Evolutionary conservation across 2,888 invertebrate genomes (phyloP).

Genomic region (Chironomus tentans): DNA sequence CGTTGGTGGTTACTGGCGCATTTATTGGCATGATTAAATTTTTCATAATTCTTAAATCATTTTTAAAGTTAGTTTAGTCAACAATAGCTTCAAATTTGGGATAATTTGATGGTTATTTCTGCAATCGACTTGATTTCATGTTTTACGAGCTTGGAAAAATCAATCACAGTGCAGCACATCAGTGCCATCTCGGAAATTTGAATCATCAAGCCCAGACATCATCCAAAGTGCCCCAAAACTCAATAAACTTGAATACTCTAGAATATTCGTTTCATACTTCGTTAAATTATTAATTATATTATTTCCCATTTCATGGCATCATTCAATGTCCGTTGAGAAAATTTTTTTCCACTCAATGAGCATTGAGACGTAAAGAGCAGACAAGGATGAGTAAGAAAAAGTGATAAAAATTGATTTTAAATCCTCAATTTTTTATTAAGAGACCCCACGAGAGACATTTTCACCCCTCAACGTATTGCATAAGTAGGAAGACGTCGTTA

Average conservation of each 20-base stretch:
- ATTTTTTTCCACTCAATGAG: conserved; percentile 14
- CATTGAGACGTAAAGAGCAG: background rate
- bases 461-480: background rate
- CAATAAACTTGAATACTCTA: background rate
- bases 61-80: no score
- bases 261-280: background rate
- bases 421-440: background rate
- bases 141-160: no score
- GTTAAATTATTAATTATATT: conserved; percentile 19
- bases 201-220: no score
- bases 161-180: no score
- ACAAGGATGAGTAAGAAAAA: background rate
- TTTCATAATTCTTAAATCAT: no score
- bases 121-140: no score
- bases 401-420: conserved; percentile 26
- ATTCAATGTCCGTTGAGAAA: conserved; percentile 7
- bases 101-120: no score
- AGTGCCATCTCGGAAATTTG: no score
- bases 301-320: background rate
- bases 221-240: no score
- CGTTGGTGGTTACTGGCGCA: no score
- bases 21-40: no score
- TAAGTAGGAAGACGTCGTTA: background rate
- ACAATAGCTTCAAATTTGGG: no score
- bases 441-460: background rate